Conservation (phyloP, 2,797 vertebrate genomes). For the Poecilia gillii region DNA sequence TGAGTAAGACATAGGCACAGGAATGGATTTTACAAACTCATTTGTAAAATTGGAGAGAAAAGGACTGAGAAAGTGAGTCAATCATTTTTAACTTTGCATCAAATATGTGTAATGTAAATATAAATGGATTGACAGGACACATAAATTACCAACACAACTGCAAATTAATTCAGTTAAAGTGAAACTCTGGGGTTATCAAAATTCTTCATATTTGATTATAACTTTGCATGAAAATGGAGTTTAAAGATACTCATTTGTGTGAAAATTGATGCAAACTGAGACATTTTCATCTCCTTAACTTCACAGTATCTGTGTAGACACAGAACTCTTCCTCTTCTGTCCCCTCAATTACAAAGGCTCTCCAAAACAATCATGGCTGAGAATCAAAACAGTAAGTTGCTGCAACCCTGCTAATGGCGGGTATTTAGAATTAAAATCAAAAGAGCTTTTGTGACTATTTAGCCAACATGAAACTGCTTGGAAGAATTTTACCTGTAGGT, state of each 20-base stretch:
- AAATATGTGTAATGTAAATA: neutral
- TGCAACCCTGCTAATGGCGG: neutral
- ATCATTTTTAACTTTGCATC: neutral
- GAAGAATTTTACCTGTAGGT: neutral
- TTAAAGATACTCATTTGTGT: neutral
- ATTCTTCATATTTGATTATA: neutral
- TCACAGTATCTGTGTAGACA: neutral
- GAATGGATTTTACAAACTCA: neutral
- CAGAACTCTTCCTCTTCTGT: neutral
- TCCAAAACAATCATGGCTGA: neutral
- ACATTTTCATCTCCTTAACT: neutral
- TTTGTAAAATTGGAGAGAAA: neutral
- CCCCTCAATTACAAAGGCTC: neutral
- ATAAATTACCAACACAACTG: too few relatives aligned
- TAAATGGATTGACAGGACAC: neutral
- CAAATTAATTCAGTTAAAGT: neutral
- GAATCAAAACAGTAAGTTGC: neutral
- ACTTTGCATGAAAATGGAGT: neutral
- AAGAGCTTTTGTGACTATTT: neutral
- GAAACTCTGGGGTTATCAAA: neutral
- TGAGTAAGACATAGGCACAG: neutral
- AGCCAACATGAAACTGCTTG: neutral
- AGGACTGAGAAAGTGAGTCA: neutral
- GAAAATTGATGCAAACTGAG: neutral
- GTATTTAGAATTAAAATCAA: neutral